Percentiles rank a stretch among this genome's conserved stretches.
phyloP scores from a whole-genome alignment of 1,140 invertebrate species.

The Halotydeus destructor region DNA sequence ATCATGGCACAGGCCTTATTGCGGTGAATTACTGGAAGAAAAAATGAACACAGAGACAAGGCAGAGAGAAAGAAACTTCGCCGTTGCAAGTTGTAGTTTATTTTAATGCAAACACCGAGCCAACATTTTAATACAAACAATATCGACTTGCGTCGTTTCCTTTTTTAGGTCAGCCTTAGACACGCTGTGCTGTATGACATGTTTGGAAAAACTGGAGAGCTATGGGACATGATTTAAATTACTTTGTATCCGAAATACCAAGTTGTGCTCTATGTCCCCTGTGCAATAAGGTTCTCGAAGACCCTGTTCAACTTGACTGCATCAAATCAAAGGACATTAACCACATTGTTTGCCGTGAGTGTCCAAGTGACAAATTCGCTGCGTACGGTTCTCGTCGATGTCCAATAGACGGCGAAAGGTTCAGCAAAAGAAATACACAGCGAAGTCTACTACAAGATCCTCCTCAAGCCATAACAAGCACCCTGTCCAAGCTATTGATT shows the following conservation, averaged over 20 bases:
- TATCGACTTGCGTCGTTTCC: too few species aligned
- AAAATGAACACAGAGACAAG: too few species aligned
- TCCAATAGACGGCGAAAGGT: conserved; percentile 1
- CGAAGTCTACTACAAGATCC: conserved; percentile 1
- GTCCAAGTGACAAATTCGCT: not conserved
- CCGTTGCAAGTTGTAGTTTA: too few species aligned
- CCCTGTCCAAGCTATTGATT: not conserved
- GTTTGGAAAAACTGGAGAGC: too few species aligned
- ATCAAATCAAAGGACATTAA: not conserved
- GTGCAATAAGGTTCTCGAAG: not conserved
- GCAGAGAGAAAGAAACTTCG: too few species aligned
- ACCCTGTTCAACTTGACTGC: conserved; percentile 1
- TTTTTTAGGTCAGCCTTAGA: too few species aligned
- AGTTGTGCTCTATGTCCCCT: not conserved
- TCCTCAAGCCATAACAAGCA: not conserved
- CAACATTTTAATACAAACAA: too few species aligned
- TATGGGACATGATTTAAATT: not conserved
- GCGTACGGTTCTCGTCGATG: not conserved
- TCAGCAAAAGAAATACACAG: not conserved
- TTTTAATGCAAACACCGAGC: too few species aligned
- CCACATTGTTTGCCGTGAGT: conserved; percentile 1
- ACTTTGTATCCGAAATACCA: not conserved
- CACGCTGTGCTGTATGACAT: too few species aligned
- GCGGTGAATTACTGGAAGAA: too few species aligned
- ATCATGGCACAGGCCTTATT: too few species aligned